Conservation (phyloP, 2,888 invertebrate genomes). For the Eupithecia subfuscata region DNA sequence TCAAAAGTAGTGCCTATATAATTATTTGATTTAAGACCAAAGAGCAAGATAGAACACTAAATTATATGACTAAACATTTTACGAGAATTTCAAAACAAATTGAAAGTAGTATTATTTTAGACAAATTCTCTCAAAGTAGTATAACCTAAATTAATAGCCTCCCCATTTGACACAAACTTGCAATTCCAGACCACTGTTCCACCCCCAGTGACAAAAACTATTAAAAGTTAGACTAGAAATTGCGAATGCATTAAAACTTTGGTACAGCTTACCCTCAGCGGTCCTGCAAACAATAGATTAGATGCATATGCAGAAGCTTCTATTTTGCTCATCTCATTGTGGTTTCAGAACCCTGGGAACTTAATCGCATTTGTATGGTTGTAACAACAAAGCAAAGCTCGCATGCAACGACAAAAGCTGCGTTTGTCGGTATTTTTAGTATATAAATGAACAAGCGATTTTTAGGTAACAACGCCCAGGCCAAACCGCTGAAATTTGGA, state of each 20-base stretch:
- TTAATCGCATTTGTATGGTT: constrained; percentile 32
- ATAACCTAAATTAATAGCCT: not conserved
- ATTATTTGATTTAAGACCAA: too few relatives aligned
- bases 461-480: too few relatives aligned
- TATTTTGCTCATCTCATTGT: constrained; percentile 16
- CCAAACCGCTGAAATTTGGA: too few relatives aligned
- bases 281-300: constrained; percentile 36
- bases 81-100: not conserved
- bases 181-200: constrained; percentile 2
- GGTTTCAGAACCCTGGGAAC: constrained; percentile 21
- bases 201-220: constrained; percentile 32
- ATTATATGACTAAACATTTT: not conserved
- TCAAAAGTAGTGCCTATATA: too few relatives aligned
- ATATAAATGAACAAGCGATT: not conserved
- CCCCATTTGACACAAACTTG: not conserved
- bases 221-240: constrained; percentile 34
- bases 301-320: constrained; percentile 26
- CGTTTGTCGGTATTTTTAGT: not conserved
- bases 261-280: constrained; percentile 24
- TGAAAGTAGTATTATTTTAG: not conserved
- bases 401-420: not conserved
- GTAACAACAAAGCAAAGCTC: not conserved
- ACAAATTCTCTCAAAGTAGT: not conserved
- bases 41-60: not conserved
- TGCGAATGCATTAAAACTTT: constrained; percentile 36